phyloP scores from a whole-genome alignment of 2,888 invertebrate genomes.

The Icerya purchasi region DNA sequence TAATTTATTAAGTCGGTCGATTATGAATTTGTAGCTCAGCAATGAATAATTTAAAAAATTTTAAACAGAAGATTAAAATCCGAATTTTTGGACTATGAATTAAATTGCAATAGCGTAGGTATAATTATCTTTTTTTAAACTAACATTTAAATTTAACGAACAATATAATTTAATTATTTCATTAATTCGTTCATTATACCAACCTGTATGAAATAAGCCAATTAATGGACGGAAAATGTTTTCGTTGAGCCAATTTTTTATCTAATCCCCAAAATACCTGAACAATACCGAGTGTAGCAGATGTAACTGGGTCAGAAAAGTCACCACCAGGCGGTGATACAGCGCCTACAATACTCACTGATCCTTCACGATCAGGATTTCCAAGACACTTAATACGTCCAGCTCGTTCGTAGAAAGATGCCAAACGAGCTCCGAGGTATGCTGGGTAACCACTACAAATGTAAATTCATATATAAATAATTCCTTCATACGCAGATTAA shows the following conservation, averaged over 20 bases:
- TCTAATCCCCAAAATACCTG: conserved; percentile 99
- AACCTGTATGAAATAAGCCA: conserved; percentile 94
- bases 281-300: conserved; percentile 94
- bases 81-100: no score
- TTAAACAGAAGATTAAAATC: no score
- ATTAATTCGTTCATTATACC: no score
- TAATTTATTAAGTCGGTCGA: no score
- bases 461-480: no score
- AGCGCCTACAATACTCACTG: conserved; percentile 97
- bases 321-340: conserved; percentile 99
- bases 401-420: conserved; percentile 98
- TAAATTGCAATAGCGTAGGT: no score
- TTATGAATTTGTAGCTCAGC: neutral
- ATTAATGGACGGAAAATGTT: conserved; percentile 99
- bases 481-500: no score
- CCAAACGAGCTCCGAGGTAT: conserved; percentile 90
- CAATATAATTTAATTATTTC: no score
- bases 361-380: conserved; percentile 94
- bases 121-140: no score
- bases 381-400: conserved; percentile 93
- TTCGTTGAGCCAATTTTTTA: conserved; percentile 95
- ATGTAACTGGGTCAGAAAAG: conserved; percentile 99
- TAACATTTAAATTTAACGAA: no score
- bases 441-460: conserved; percentile 82
- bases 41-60: no score